Base-by-base conservation (phyloP, 2,888 invertebrate species). In the Trimorus sp. region DNA sequence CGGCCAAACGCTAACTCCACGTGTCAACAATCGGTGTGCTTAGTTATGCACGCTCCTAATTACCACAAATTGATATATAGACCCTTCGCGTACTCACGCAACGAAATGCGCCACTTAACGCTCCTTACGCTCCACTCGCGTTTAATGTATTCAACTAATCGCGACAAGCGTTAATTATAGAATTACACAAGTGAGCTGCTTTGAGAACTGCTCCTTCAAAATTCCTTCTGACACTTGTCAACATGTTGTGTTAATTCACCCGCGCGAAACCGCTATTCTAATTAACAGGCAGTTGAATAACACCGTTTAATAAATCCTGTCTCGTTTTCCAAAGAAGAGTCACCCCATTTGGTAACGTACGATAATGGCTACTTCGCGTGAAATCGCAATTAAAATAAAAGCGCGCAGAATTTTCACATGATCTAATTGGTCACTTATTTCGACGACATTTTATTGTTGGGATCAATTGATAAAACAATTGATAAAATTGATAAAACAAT, bases 1-100 rank as follows among this genome's bases (percentile, higher is more conserved):
- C n/a, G n/a, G n/a, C n/a, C n/a, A n/a, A n/a, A n/a, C n/a, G 90
- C 90, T 91, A 91, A 91, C 88, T 84, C 83, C 85, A 84, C 87
- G 87, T 89, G 90, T 90, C 90, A 91, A 91, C 90, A 89, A 26
- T 26, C 26, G 26, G 62, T 74, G 59, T 37, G 71, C 83, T 90
- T 91, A 90, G 90, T 91, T 91, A 91, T 91, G 89, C 90, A 90
- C 90, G 90, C 89, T 90, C 89, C 90, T 91, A 90, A 91, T 91
- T 91, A 90, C 89, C 88, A 87, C 85, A 85, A 75, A 84, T 65
- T 54, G 71, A 68, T 63, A 65, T 59, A 60, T 53, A 74, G 76
- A 70, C 76, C 79, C 76, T 71, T 66, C 74, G 78, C 65, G 74
- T 60, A 37, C 81, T 82, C 71, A 73, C 81, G 78, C 68, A 65